Conservation (phyloP, 1,140 invertebrate genomes). For the Drosophila eugracilis region DNA sequence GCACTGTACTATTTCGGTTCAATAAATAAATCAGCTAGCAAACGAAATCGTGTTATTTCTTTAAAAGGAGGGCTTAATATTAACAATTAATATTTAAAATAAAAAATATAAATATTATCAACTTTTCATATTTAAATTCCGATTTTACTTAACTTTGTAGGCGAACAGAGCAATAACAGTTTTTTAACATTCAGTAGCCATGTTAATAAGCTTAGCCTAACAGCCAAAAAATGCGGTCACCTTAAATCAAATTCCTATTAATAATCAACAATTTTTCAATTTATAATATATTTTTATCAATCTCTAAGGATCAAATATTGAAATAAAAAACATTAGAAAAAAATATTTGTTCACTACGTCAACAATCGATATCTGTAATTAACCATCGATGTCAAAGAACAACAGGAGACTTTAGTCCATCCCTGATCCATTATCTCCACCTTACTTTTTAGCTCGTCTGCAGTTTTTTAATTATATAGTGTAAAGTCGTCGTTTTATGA, state of each 20-base stretch:
- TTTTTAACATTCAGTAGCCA: not conserved
- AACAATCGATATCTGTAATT: not conserved
- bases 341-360: not conserved
- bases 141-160: not conserved
- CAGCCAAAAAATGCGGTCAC: no score
- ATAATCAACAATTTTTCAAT: no score
- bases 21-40: slow-evolving; percentile 73
- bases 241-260: no score
- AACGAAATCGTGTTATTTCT: slow-evolving; percentile 9
- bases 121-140: slow-evolving; percentile 2
- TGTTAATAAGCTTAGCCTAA: not conserved
- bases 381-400: no score
- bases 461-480: slow-evolving; percentile 14
- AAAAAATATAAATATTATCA: no score
- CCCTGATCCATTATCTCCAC: slow-evolving; percentile 3
- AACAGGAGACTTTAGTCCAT: not conserved
- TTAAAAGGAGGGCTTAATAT: not conserved
- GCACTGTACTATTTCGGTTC: slow-evolving; percentile 68
- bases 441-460: not conserved
- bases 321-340: not conserved
- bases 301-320: no score
- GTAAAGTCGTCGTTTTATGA: not conserved
- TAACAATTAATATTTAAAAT: not conserved
- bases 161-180: not conserved
- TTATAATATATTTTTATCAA: no score